phyloP scores from a whole-genome alignment of 1,140 invertebrate genomes.

The Drosophila ambigua region DNA sequence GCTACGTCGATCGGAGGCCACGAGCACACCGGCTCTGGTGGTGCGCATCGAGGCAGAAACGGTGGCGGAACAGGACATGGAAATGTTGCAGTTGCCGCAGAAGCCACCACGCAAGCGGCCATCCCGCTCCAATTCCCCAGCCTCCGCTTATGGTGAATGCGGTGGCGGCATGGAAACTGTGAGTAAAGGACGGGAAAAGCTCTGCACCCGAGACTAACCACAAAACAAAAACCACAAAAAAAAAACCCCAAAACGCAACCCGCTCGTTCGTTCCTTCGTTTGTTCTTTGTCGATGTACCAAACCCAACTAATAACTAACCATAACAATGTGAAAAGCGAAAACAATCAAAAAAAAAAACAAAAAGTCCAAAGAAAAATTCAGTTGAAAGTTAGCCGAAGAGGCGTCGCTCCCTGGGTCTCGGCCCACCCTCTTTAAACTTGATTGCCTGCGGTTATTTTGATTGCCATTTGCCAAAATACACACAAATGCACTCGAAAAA shows the following conservation, averaged over 20 bases:
- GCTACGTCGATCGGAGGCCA: conserved; percentile 67
- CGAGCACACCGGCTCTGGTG: conserved; percentile 75
- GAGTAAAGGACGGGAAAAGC: conserved; percentile 56
- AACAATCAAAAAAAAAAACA: conserved; percentile 18
- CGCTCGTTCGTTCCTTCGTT: not conserved
- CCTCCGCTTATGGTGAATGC: conserved; percentile 37
- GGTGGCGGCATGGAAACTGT: conserved; percentile 50
- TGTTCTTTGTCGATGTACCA: conserved; percentile 44
- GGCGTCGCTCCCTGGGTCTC: conserved; percentile 13
- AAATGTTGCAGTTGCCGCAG: conserved; percentile 61
- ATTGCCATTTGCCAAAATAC: conserved; percentile 67
- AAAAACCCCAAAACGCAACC: conserved; percentile 4
- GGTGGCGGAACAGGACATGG: conserved; percentile 23
- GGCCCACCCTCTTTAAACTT: conserved; percentile 42
- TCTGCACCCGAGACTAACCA: conserved; percentile 34
- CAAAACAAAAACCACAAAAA: not conserved
- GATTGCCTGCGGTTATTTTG: conserved; percentile 76
- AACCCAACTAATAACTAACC: conserved; percentile 55
- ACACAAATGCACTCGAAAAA: conserved; percentile 39
- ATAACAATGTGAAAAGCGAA: conserved; percentile 53
- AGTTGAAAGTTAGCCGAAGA: conserved; percentile 42
- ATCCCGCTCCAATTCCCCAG: conserved; percentile 78
- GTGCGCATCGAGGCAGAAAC: conserved; percentile 59
- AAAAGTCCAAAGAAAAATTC: conserved; percentile 40
- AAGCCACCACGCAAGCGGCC: conserved; percentile 74